Base-by-base conservation (phyloP, 2,888 invertebrate genomes). In the Xylota sylvarum region DNA sequence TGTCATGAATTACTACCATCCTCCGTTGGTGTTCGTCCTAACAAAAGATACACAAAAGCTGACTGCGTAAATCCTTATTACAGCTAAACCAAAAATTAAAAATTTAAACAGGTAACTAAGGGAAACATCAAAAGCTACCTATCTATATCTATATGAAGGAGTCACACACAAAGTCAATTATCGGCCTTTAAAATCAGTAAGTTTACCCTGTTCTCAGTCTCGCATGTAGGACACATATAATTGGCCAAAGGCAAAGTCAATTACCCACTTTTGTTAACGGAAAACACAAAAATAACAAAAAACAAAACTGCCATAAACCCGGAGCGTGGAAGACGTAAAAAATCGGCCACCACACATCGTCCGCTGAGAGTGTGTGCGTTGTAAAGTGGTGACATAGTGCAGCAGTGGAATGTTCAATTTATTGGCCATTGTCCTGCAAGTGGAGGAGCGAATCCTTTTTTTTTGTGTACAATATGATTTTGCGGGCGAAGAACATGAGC, bases 161-260 rank as follows among this genome's bases (percentile, higher is more conserved):
- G 32, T 4, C 67, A 73, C 83, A 35, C 60, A 78, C 52, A 19
- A 10, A 52, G 35, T 37, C 60, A 60, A 58, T 72, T 77, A 83
- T 77, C 76, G 55, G 67, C 65, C 58, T 55, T 73, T 55, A 19
- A 64, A 77, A 72, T 58, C 55, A 72, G 40, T 9, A 19, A n/a
- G 35, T 65, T 64, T 40, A 9, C 48, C 43, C 43, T 32, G 56
- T 19, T 52, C 52, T n/a, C 55, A 12, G 30, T 30, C 27, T 48
- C 62, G 9, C 60, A 50, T 55, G n/a, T 43, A 56, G 77, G 82
- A 69, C 78, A 84, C 46, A 78, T 62, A 67, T 84, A 84, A 85
- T 80, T 85, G 76, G 48, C 80, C 67, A 67, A 80, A 76, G 76
- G 80, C 65, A 80, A 85, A 77, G 60, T 85, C 79, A 85, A 85